Base-by-base conservation (phyloP, 2,113 vertebrate species). In the Geococcyx californianus region DNA sequence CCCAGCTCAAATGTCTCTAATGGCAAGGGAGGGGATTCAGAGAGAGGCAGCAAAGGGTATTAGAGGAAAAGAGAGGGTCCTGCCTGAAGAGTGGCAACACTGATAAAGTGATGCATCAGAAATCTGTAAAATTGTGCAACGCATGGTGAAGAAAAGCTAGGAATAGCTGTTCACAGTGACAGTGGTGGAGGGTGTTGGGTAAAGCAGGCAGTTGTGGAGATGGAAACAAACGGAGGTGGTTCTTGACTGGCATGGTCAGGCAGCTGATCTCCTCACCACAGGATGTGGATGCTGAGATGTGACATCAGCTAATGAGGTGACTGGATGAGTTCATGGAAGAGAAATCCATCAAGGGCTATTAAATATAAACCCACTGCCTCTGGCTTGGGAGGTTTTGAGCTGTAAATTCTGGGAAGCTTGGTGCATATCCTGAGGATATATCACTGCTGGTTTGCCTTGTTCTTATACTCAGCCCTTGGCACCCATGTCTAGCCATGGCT, bases 261-360 rank as follows among this genome's bases (percentile, higher is more conserved):
- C 73, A 92, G 83, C 73, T 1, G 60, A 90, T 64, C 60, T 94
- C 21, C 77, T 97, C 66, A 72, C 93, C 96, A 78, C 91, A 97
- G 94, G 93, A 94, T 96, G 90, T 94, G 95, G 80, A 78, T 78
- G 44, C 83, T 89, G 60, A 81, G 86, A 95, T 60, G 80, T 97
- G 95, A 89, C 93, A 91, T 96, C 95, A 95, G 91, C 95, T 96
- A 93, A 97, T 88, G 94, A 94, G 86, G 89, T 94, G 95, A 84
- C 89, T 93, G 76, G 73, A 78, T 97, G 96, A 97, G 84, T 97
- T 96, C 80, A 96, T 95, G 90, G 91, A 94, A 92, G 93, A 94
- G 91, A 94, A 96, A 94, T 89, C 66, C 76, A 94, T 91, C 91
- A 94, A 84, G 69, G 52, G 60, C 83, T 90, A 81, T 92, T 95